These are phyloP conservation scores for Simalia tracyae DNA, from an alignment of 2,797 vertebrate species.

Conservation along the genomic window DNA sequence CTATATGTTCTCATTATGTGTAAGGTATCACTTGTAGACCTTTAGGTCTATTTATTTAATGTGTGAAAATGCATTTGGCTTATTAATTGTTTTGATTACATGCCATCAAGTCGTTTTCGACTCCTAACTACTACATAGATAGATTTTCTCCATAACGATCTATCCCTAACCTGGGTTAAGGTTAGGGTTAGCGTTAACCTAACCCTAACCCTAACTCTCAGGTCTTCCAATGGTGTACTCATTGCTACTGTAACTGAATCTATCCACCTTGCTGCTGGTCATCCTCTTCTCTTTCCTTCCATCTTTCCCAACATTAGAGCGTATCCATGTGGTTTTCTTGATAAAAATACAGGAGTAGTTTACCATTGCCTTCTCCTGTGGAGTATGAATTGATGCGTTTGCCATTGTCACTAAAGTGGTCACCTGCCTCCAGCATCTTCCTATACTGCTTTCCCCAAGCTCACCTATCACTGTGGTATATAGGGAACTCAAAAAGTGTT, in stretches of 20 bases:
- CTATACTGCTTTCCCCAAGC: neutral
- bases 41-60: constrained; percentile 1
- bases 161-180: neutral
- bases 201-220: neutral
- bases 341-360: no score
- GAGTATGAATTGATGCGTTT: no score
- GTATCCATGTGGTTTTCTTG: no score
- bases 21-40: neutral
- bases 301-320: neutral
- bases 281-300: neutral
- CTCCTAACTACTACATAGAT: neutral
- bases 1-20: neutral
- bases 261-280: neutral
- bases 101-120: neutral
- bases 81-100: neutral
- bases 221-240: neutral
- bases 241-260: neutral
- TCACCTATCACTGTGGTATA: neutral
- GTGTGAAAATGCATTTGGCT: neutral
- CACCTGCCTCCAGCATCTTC: no score
- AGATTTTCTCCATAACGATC: neutral
- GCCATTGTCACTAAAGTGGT: no score
- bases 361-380: no score
- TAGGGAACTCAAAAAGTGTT: neutral
- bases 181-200: no score